phyloP scores from a whole-genome alignment of 2,113 vertebrate species.

The Campylomormyrus numenius region DNA sequence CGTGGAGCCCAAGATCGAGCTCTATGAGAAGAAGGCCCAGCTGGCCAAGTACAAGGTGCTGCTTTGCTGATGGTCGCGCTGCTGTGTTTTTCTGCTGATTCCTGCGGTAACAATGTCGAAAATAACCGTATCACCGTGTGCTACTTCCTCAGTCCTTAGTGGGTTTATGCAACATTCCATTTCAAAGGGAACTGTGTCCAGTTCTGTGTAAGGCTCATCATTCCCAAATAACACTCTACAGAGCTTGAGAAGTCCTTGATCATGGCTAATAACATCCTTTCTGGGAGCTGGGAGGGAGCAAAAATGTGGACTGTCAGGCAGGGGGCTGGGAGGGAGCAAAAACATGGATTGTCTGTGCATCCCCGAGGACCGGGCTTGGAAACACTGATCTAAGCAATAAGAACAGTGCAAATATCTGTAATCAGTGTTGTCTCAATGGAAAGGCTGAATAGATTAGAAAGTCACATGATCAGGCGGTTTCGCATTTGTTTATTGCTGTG shows the following conservation, averaged over 20 bases:
- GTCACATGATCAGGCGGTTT: not conserved
- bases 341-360: not conserved
- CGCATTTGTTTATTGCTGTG: not conserved
- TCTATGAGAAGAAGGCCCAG: constrained; percentile 91
- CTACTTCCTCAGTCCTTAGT: not conserved
- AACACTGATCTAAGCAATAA: not conserved
- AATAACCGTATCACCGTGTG: not conserved
- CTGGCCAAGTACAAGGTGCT: constrained; percentile 92
- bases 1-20: constrained; percentile 80
- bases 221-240: not conserved
- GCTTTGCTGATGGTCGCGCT: not conserved
- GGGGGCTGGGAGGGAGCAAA: not conserved
- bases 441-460: not conserved
- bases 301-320: not conserved
- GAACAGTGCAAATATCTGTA: not conserved
- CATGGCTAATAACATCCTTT: not conserved
- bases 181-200: not conserved
- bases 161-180: not conserved
- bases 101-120: not conserved
- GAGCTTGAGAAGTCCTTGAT: not conserved
- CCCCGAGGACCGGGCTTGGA: not conserved
- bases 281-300: not conserved
- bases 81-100: not conserved
- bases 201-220: not conserved
- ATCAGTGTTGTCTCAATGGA: not conserved